Percentiles rank a stretch among this genome's conserved stretches.
These are phyloP conservation scores for Channa argus DNA, from an alignment of 2,113 vertebrate species.

Conservation along the genomic window DNA sequence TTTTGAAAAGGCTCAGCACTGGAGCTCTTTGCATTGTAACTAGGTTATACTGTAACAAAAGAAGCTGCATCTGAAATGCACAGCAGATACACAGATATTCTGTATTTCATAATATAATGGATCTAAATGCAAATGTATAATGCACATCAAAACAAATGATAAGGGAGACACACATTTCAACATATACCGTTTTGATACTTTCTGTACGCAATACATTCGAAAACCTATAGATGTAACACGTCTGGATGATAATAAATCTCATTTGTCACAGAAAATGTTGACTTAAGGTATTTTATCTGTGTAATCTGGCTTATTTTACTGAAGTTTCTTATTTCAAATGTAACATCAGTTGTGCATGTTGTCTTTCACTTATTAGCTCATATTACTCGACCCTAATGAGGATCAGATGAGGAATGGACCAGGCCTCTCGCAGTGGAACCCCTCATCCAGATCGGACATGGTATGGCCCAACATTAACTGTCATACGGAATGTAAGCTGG, in stretches of 20 bases:
- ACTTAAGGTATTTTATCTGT: no score
- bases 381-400: conserved; percentile 29
- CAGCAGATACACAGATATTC: neutral
- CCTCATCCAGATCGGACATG: conserved; percentile 59
- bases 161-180: no score
- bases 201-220: no score
- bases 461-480: conserved; percentile 79
- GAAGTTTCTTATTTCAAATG: conserved; percentile 15
- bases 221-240: no score
- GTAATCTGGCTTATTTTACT: neutral
- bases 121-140: neutral
- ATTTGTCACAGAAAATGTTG: no score
- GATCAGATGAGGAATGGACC: conserved; percentile 31
- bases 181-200: no score
- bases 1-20: conserved; percentile 49
- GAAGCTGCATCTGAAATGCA: conserved; percentile 10
- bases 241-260: no score
- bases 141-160: no score
- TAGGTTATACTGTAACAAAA: conserved; percentile 47
- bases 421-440: conserved; percentile 26
- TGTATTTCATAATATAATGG: neutral
- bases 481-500: conserved; percentile 81
- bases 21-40: conserved; percentile 37
- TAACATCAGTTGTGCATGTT: conserved; percentile 44
- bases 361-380: conserved; percentile 41